These are phyloP conservation scores for Drosophila mayri DNA, from an alignment of 1,140 invertebrate species.

Conservation along the genomic window DNA sequence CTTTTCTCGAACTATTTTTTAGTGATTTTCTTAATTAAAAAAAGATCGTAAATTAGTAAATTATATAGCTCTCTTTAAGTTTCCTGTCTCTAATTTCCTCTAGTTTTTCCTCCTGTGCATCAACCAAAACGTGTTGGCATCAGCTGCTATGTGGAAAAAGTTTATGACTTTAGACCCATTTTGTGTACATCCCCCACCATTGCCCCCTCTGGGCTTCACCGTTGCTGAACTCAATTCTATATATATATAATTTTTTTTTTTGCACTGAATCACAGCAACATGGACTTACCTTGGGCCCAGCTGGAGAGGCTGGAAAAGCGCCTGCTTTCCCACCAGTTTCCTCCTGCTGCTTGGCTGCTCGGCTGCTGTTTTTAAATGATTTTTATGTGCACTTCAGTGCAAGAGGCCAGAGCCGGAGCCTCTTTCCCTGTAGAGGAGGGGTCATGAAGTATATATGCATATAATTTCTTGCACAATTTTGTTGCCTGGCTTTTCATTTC, in stretches of 20 bases:
- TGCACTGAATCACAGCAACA: conserved; percentile 53
- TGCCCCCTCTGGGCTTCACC: neutral
- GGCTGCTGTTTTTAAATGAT: conserved; percentile 79
- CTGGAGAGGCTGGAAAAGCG: conserved; percentile 38
- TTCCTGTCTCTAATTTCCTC: neutral
- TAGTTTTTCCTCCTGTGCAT: conserved; percentile 7
- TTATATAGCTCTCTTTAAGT: no score
- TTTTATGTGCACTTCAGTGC: conserved; percentile 78
- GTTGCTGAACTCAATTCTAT: conserved; percentile 66
- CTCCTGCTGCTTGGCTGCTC: conserved; percentile 29
- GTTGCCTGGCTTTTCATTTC: conserved; percentile 51
- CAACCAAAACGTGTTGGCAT: conserved; percentile 65
- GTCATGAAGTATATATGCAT: conserved; percentile 52
- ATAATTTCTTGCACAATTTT: conserved; percentile 69
- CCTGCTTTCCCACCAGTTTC: conserved; percentile 23
- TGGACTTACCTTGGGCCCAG: conserved; percentile 62
- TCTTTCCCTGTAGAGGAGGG: neutral
- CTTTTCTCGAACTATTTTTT: no score
- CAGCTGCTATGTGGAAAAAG: conserved; percentile 79
- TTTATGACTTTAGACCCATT: conserved; percentile 83
- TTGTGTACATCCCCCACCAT: conserved; percentile 55
- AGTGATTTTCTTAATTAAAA: neutral
- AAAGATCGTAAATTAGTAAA: neutral
- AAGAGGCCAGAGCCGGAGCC: conserved; percentile 20
- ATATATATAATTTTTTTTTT: conserved; percentile 31